Conservation (phyloP, 2,888 invertebrate genomes). For the Clanis bilineata region DNA sequence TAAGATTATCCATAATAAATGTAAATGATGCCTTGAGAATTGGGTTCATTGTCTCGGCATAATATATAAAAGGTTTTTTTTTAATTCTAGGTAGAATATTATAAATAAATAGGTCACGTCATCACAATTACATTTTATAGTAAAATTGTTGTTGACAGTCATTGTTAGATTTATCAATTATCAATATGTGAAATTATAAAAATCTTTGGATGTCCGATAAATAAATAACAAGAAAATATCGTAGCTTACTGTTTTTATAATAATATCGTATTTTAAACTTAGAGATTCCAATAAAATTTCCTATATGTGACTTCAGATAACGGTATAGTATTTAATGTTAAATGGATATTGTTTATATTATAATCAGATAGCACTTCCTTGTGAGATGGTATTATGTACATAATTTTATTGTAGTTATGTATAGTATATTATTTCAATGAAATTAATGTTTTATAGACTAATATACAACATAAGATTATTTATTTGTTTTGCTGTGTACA, state of each 20-base stretch:
- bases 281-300: conserved; percentile 69
- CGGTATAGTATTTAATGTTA: conserved; percentile 76
- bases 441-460: conserved; percentile 83
- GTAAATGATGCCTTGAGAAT: not conserved
- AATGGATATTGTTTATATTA: conserved; percentile 76
- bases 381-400: conserved; percentile 80
- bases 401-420: conserved; percentile 79
- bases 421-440: conserved; percentile 82
- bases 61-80: conserved; percentile 48
- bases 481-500: conserved; percentile 83
- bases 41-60: conserved; percentile 42
- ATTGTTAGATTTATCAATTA: conserved; percentile 72
- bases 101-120: conserved; percentile 56
- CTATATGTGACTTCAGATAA: conserved; percentile 72
- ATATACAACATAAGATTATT: conserved; percentile 82
- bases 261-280: conserved; percentile 71
- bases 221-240: conserved; percentile 64
- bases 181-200: conserved; percentile 64
- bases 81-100: conserved; percentile 65
- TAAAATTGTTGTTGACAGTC: conserved; percentile 69
- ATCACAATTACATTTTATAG: conserved; percentile 63
- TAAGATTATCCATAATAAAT: not conserved
- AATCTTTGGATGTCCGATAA: conserved; percentile 66
- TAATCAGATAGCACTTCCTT: conserved; percentile 65
- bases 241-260: conserved; percentile 76